Conservation (phyloP, 2,888 invertebrate genomes). For the Drosophila cracens region DNA sequence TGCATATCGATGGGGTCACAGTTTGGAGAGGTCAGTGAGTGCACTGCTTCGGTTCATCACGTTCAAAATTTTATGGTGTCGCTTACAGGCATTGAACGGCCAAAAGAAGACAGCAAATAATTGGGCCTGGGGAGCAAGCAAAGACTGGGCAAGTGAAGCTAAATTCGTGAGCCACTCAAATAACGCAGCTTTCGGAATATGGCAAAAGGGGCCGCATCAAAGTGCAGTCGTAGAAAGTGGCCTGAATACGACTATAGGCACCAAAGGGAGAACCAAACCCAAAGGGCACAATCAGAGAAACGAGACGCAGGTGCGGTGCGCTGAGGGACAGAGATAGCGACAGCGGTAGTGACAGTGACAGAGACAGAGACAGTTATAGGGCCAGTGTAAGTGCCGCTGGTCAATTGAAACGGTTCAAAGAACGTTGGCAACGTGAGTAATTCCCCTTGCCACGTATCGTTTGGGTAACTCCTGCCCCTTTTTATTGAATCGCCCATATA, state of each 20-base stretch:
- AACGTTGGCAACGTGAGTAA: conserved; percentile 48
- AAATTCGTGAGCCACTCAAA: conserved; percentile 59
- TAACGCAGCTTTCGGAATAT: conserved; percentile 65
- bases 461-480: conserved; percentile 36
- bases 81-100: conserved; percentile 67
- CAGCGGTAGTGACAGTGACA: too few relatives aligned
- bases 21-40: conserved; percentile 64
- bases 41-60: conserved; percentile 49
- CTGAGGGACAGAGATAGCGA: neutral
- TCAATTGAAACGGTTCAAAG: conserved; percentile 80
- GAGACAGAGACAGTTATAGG: neutral
- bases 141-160: conserved; percentile 26
- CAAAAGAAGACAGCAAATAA: conserved; percentile 13
- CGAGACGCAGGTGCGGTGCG: conserved; percentile 13
- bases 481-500: conserved; percentile 72
- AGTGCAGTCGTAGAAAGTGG: conserved; percentile 49
- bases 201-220: conserved; percentile 46
- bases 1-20: conserved; percentile 52
- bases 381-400: conserved; percentile 40
- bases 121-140: conserved; percentile 38
- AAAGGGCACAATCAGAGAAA: conserved; percentile 38
- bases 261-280: conserved; percentile 3
- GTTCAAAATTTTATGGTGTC: conserved; percentile 79
- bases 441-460: conserved; percentile 47
- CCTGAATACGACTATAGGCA: conserved; percentile 34